Evolutionary conservation across 1,140 invertebrate genomes (phyloP), one percentile per base, ranked within the genome.

Genomic region (Heliconius himera): DNA sequence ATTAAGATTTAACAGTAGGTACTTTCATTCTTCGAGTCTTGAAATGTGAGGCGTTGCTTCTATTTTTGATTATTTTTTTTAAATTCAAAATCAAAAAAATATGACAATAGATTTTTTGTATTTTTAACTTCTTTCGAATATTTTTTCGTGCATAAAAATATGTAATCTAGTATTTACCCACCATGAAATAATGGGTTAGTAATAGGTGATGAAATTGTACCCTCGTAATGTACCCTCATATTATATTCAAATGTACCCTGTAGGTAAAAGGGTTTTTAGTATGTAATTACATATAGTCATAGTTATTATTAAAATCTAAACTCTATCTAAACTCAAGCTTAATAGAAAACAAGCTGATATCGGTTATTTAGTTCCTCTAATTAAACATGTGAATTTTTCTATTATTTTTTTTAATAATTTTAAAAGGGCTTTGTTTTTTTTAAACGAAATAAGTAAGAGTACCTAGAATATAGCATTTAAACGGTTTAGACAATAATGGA

Each of bases 201-300:
- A 60, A 26, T 60, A n/a, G 9, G 18, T 26, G n/a, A 66, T 66
- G 20, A 66, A n/a, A 13, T 56, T n/a, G 20, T 22, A 56, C 54
- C 54, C 54, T 56, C 54, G n/a, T 56, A 56, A 9, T n/a, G 54
- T 51, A 60, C 54, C 54, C 54, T 60, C 60, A 66, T 9, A 66
- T 26, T 26, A 26, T 29, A 66, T 66, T 29, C 1, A 16, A 29
- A 4, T 66, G 13, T 22, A 16, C 60, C 60, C 22, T 66, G 60
- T 66, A 66, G 60, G 9, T 66, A 0, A 66, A 29, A 66, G 22
- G 60, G 60, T 66, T 29, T 1, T 60, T 66, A 66, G 60, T 66
- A 26, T 26, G 13, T 56, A 56, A 56, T 66, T 9, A 26, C 8
- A 66, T 66, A 29, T 66, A 66, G 8, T 26, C 60, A 66, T 22